A percentile compares a stretch with the other conserved stretches of the same genome.
Evolutionary conservation across 2,888 invertebrate genomes (phyloP).

Genomic region (Apamea epomidion): DNA sequence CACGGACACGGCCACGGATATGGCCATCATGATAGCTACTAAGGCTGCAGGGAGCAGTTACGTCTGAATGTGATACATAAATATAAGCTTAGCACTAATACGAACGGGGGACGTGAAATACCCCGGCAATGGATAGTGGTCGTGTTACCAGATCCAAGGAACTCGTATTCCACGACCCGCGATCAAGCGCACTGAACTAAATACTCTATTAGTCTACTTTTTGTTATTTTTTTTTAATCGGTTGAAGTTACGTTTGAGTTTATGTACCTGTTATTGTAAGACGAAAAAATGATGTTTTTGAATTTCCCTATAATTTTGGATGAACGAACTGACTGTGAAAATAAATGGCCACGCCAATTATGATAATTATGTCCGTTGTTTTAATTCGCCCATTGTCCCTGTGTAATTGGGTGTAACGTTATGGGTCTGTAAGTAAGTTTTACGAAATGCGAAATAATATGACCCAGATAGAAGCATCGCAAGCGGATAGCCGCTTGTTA

Average conservation of each 20-base stretch:
- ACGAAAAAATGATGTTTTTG: constrained; percentile 61
- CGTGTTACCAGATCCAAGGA: constrained; percentile 70
- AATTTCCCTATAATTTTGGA: constrained; percentile 57
- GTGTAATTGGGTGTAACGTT: constrained; percentile 76
- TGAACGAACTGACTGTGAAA: constrained; percentile 74
- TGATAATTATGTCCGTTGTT: constrained; percentile 71
- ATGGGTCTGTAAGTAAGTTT: constrained; percentile 76
- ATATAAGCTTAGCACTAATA: constrained; percentile 87
- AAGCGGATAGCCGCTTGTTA: constrained; percentile 77
- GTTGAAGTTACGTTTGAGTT: constrained; percentile 88
- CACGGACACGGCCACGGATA: constrained; percentile 87
- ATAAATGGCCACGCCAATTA: constrained; percentile 69
- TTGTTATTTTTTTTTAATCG: constrained; percentile 82
- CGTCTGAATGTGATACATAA: constrained; percentile 90
- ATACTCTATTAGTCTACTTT: constrained; percentile 83
- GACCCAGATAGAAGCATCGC: constrained; percentile 85
- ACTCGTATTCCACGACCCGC: constrained; percentile 76
- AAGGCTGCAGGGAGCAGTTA: constrained; percentile 89
- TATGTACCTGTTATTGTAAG: constrained; percentile 89
- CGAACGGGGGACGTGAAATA: constrained; percentile 80
- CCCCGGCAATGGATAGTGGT: constrained; percentile 79
- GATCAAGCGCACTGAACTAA: constrained; percentile 84
- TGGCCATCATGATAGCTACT: constrained; percentile 89
- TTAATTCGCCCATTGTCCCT: constrained; percentile 71
- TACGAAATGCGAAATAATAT: constrained; percentile 86